Base-by-base conservation (phyloP, 2,797 vertebrate species). In the Squalus acanthias region DNA sequence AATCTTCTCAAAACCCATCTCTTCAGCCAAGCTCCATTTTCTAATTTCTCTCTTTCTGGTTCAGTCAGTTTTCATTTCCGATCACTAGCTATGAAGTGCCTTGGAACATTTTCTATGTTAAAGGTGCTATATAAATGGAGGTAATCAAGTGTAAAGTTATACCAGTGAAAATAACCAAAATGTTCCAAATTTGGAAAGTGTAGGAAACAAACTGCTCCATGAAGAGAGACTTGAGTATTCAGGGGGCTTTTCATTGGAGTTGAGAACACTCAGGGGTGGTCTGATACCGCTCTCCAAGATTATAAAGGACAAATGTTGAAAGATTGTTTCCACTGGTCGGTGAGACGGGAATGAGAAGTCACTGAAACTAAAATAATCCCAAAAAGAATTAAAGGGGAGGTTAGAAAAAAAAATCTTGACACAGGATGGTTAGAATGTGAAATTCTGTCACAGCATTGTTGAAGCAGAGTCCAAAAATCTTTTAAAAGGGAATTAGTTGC, bases 161-260 rank as follows among this genome's bases (percentile, higher is more conserved):
- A 26, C 53, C 29, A 60, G 53, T 89, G 87, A 89, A 60, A 89
- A 60, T 89, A 89, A 89, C 26, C 46, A 60, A 89, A 60, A 89
- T 89, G 87, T 60, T 60, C 87, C 87, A 60, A 89, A 89, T 60
- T 89, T 57, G 87, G 87, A 89, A 89, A 89, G 87, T 12, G 87
- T 57, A 89, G 53, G 53, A 15, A 89, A 57, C 9, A 57, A 60
- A 89, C 87, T 33, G 87, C 10, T 33, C 12, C 53, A 60, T 60
- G 87, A 89, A 87, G 82, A 87, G 46, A 87, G 26, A 89, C 50
- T 57, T 15, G 26, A 29, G 87, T 33, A 57, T 89, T 89, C 26
- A 53, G 7, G 24, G 22, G 12, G 39, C 39, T 53, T 53, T 53
- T 76, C 20, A 6, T 3, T 93, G 60, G 63, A 67, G 29, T 7